These are phyloP conservation scores for Proteles cristata DNA, from an alignment of 2,113 vertebrate species.

Conservation along the genomic window DNA sequence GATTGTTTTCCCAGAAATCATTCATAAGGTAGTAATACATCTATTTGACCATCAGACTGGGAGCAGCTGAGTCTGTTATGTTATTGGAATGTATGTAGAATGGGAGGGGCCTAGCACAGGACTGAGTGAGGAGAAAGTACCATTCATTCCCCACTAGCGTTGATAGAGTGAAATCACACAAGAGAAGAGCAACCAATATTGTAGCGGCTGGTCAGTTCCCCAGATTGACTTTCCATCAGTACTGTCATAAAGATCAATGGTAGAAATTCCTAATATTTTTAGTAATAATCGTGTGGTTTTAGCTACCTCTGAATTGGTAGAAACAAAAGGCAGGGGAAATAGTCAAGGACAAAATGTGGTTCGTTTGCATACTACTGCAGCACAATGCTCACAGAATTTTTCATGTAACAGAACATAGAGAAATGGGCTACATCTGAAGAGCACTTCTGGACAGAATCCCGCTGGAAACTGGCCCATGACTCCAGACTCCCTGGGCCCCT, in stretches of 20 bases:
- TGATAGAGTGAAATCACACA: not conserved
- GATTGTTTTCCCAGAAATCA: not conserved
- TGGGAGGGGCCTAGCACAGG: not conserved
- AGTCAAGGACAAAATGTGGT: not conserved
- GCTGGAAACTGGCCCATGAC: not conserved
- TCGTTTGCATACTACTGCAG: not conserved
- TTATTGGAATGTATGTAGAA: not conserved
- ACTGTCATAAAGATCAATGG: not conserved
- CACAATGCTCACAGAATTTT: not conserved
- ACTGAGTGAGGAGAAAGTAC: not conserved
- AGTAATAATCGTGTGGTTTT: not conserved
- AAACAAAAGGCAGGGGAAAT: not conserved
- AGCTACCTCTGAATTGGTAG: not conserved
- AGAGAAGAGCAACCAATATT: not conserved
- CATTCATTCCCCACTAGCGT: not conserved
- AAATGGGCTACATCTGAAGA: not conserved
- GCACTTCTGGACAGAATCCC: not conserved
- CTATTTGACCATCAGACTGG: not conserved
- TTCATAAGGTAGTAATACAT: not conserved
- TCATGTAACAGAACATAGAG: not conserved
- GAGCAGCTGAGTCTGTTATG: not conserved
- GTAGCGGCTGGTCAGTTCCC: not conserved
- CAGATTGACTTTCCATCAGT: not conserved
- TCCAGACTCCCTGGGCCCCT: not conserved
- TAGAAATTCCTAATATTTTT: not conserved